These are phyloP conservation scores for Panopea generosa DNA, from an alignment of 2,888 invertebrate species.

Conservation along the genomic window DNA sequence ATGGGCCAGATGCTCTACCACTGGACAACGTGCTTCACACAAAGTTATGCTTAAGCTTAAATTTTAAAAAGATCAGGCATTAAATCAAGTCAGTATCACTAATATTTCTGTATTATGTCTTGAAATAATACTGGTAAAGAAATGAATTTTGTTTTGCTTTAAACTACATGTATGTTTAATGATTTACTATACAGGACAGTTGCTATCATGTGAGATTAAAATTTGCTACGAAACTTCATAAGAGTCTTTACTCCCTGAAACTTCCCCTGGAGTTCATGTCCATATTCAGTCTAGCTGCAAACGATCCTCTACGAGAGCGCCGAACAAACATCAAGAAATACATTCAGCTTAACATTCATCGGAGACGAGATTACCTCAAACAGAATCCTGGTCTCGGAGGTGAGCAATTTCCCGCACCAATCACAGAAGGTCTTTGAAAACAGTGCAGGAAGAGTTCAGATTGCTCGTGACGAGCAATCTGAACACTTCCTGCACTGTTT, in stretches of 20 bases:
- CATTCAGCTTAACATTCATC: constrained; percentile 94
- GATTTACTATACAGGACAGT: constrained; percentile 81
- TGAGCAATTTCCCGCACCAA: too few species aligned
- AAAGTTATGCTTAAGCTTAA: too few species aligned
- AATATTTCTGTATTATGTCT: too few species aligned
- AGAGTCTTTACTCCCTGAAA: constrained; percentile 89
- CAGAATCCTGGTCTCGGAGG: constrained; percentile 84
- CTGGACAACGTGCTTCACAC: too few species aligned
- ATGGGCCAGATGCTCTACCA: too few species aligned
- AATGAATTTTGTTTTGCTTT: constrained; percentile 95
- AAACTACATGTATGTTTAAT: constrained; percentile 89
- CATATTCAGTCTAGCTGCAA: constrained; percentile 95
- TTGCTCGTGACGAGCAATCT: too few species aligned
- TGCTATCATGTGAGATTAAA: constrained; percentile 90
- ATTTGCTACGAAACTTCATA: constrained; percentile 96
- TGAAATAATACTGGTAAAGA: too few species aligned
- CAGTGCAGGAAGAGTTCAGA: too few species aligned
- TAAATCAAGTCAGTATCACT: too few species aligned
- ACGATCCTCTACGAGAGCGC: constrained; percentile 93
- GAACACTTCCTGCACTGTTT: too few species aligned
- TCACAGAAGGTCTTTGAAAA: too few species aligned
- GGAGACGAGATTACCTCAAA: constrained; percentile 96
- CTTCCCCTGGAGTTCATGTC: constrained; percentile 98
- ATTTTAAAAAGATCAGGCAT: too few species aligned
- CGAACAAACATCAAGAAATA: constrained; percentile 89